Evolutionary conservation across 64 coral and sea anemone species (phyloP).

Genomic region (Pocillopora verrucosa): DNA sequence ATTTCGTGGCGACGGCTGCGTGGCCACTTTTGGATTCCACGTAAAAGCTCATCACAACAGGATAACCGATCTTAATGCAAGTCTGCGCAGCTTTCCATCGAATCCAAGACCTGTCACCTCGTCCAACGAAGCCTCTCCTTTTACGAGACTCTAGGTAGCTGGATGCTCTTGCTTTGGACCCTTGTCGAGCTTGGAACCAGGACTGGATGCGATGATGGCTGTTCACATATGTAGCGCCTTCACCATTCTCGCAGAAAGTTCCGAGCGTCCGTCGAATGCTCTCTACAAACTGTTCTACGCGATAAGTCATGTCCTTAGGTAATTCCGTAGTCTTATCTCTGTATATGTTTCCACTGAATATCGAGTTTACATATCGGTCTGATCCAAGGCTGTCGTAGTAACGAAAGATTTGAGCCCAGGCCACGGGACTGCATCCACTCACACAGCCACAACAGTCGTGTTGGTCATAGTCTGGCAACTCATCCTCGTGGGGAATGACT

Average conservation of each 20-base stretch:
- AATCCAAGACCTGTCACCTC: constrained; percentile 12
- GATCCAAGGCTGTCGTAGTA: constrained; percentile 63
- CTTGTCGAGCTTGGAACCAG: constrained; percentile 51
- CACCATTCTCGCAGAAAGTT: constrained; percentile 35
- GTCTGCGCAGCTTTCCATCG: neutral
- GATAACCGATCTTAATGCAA: constrained; percentile 30
- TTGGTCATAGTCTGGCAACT: constrained; percentile 64
- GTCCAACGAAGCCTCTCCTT: neutral
- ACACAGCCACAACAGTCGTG: constrained; percentile 39
- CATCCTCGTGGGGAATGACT: neutral
- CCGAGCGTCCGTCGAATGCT: constrained; percentile 19
- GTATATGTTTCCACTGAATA: constrained; percentile 15
- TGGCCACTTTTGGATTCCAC: neutral
- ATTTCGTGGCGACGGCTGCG: constrained; percentile 48
- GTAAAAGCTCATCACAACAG: constrained; percentile 16
- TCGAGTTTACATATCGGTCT: neutral
- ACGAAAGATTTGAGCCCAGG: constrained; percentile 68
- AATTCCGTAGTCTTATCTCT: neutral
- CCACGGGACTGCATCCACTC: constrained; percentile 63
- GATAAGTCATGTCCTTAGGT: neutral
- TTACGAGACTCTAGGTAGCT: neutral
- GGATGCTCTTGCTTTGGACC: neutral
- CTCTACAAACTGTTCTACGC: neutral
- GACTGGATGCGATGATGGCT: neutral
- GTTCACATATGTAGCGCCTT: neutral